Base-by-base conservation (phyloP, 2,113 vertebrate species). In the Ictidomys tridecemlineatus region DNA sequence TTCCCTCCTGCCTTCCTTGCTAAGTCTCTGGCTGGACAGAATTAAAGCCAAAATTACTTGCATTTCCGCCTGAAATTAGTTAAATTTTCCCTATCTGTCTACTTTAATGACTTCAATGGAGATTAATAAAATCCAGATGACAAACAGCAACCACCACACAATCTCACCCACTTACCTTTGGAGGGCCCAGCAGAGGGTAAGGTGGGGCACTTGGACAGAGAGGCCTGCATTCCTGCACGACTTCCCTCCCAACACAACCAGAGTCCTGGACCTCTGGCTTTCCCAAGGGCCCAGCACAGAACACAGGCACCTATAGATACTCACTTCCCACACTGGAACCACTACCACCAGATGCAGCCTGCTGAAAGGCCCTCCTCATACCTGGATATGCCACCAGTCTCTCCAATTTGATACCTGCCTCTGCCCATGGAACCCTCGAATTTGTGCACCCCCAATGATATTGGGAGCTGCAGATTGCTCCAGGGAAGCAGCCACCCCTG, bases 71-170 rank as follows among this genome's bases (percentile, higher is more conserved):
- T 97, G 95, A 98, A 98, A 97, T 98, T 96, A 97, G 97, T 95
- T 97, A 95, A 96, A 94, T 77, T 95, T 96, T 94, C 92, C 93
- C 97, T 97, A 97, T 98, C 97, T 98, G 96, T 98, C 95, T 95
- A 78, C 79, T 96, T 95, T 98, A 96, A 97, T 97, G 97, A 56
- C 89, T 95, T 97, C 98, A 97, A 67, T 96, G 93, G 95, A 96
- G 91, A 98, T 96, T 97, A 98, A 98, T 98, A 97, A 96, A 97
- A 97, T 92, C 98, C 98, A 98, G 98, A 98, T 98, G 98, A 97
- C 70, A 95, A 72, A 77, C 83, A 48, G 78, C 94, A 85, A 92
- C 80, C 85, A 51, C 74, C 72, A 77, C 37, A 56, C 10, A 13
- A 63, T 93, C 93, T 94, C 92, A 88, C 84, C 86, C 89, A 89